Evolutionary conservation across 2,888 invertebrate genomes (phyloP).

Genomic region (Podabrus alpinus): DNA sequence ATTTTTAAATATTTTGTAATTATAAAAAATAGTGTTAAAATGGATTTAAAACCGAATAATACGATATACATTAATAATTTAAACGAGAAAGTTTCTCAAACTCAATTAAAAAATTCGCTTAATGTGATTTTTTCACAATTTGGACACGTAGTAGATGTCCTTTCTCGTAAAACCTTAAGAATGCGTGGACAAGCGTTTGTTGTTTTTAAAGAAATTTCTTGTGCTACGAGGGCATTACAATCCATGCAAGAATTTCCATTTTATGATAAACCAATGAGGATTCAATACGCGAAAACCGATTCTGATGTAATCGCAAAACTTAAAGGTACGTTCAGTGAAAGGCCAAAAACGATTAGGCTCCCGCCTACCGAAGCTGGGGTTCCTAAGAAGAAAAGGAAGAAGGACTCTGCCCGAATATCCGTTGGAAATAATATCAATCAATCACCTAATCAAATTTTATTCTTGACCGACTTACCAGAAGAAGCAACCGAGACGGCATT

Average conservation of each 20-base stretch:
- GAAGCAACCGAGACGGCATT: constrained; percentile 99
- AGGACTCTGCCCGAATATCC: constrained; percentile 72
- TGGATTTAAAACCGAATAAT: constrained; percentile 96
- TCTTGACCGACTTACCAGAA: constrained; percentile 97
- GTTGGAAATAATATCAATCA: constrained; percentile 80
- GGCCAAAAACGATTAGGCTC: constrained; percentile 84
- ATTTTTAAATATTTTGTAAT: neutral
- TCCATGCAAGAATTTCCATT: constrained; percentile 99
- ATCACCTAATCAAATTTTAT: constrained; percentile 98
- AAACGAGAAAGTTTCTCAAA: constrained; percentile 98
- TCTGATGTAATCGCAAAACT: constrained; percentile 96
- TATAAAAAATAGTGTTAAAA: constrained; percentile 45
- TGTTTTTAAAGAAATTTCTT: constrained; percentile 96
- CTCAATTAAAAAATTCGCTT: constrained; percentile 95
- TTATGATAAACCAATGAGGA: constrained; percentile 99
- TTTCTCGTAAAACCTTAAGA: constrained; percentile 93
- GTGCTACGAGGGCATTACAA: constrained; percentile 92
- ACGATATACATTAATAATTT: constrained; percentile 99
- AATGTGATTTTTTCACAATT: constrained; percentile 99
- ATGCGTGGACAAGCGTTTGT: constrained; percentile 99
- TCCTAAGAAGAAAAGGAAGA: constrained; percentile 70
- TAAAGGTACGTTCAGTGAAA: constrained; percentile 95
- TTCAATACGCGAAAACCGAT: constrained; percentile 92
- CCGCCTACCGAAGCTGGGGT: constrained; percentile 64
- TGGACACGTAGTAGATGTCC: constrained; percentile 96